Base-by-base conservation (phyloP, 2,113 vertebrate genomes). In the Coregonus clupeaformis region DNA sequence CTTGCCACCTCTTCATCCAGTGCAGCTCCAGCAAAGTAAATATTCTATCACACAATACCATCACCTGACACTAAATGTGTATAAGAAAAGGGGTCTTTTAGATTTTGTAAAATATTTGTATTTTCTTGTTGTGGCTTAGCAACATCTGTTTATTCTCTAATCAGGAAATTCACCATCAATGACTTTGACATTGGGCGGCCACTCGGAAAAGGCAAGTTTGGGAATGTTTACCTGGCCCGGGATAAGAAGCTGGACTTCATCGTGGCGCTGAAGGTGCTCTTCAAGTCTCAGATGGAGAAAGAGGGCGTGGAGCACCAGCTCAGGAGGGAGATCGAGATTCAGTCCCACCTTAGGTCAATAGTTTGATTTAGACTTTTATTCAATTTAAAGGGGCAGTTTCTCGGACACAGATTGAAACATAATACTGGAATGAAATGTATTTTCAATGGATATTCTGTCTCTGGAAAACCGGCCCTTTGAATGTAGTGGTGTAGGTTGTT, bases 131-230 rank as follows among this genome's bases (percentile, higher is more conserved):
- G 27, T 67, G 27, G 18, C 18, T 71, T 72, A 16, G 22, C 63
- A 42, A 3, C 36, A 3, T 36, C 36, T 12, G 36, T 3, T 11
- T 42, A 2, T 77, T 3, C 29, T 5, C 16, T 67, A 65, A 32
- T 20, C 25, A 71, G 93, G 80, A 92, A 87, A n/a, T 57, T 95
- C 67, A 86, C 90, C 5, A 94, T 98, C 0, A 87, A 94, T 0
- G 92, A 97, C 85, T 97, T 97, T 78, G 95, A 97, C 87, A 96
- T 98, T 0, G 96, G 96, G 1, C 93, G 95, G n/a, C 96, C 96
- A 0, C 87, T 98, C 7, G 96, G 96, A 69, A 98, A 96, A 84
- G 96, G 96, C 36, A 97, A 98, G 78, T 98, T 97, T 78, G 96
- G 96, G 5, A 97, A 96, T 4, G 96, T 98, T 13, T 98, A 97